phyloP scores from a whole-genome alignment of 2,113 vertebrate species.

The Elephas maximus region DNA sequence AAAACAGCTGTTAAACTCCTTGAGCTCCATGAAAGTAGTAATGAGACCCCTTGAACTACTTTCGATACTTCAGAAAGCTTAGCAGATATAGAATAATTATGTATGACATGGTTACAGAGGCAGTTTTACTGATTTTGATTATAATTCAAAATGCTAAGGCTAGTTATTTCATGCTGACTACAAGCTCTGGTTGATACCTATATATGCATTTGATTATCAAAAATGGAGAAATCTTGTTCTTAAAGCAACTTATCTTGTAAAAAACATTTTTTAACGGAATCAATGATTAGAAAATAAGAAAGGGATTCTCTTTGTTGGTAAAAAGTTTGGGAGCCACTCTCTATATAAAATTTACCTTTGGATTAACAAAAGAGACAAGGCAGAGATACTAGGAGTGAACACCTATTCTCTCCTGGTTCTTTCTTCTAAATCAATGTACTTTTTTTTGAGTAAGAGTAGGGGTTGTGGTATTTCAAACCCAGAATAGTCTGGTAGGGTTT shows the following conservation, averaged over 20 bases:
- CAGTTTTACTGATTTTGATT: not conserved
- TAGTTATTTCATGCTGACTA: not conserved
- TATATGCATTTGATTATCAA: not conserved
- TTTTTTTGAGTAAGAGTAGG: not conserved
- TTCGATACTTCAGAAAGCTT: not conserved
- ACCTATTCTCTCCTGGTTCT: not conserved
- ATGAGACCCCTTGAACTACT: not conserved
- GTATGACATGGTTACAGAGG: not conserved
- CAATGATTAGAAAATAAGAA: conserved; percentile 26
- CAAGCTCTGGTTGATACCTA: not conserved
- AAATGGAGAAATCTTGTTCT: not conserved
- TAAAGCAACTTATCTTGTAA: not conserved
- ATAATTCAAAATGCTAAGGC: not conserved
- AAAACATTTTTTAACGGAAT: not conserved
- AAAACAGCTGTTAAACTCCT: not conserved
- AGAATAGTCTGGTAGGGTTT: not conserved
- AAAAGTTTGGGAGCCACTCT: not conserved
- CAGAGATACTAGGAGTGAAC: not conserved
- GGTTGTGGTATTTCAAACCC: not conserved
- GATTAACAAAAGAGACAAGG: not conserved
- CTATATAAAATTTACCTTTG: not conserved
- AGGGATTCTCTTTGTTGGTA: not conserved
- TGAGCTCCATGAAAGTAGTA: not conserved
- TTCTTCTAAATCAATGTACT: not conserved
- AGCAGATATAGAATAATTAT: not conserved